Percentiles rank a stretch among this genome's conserved stretches.
These are phyloP conservation scores for Graphium colonna DNA, from an alignment of 2,888 invertebrate species.

Conservation along the genomic window DNA sequence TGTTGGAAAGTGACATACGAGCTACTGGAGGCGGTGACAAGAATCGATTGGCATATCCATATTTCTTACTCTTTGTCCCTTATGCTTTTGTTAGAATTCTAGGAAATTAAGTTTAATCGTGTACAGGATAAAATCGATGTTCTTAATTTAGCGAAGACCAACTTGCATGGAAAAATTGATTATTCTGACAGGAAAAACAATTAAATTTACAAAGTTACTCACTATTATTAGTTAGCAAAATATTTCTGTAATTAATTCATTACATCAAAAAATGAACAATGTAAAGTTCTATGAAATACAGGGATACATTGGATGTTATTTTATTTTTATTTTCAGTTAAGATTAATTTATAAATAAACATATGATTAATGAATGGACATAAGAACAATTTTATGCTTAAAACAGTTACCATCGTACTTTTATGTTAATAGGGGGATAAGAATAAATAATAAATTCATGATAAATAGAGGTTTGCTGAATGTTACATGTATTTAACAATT, in stretches of 20 bases:
- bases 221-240: background rate
- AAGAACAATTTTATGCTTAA: background rate
- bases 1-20: conserved; percentile 90
- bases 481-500: conserved; percentile 18
- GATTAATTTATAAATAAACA: background rate
- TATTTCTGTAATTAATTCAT: background rate
- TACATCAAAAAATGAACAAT: background rate
- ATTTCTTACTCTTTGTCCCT: conserved; percentile 45
- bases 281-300: conserved; percentile 10
- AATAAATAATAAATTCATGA: background rate
- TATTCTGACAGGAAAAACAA: background rate
- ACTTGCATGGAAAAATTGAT: too few species aligned
- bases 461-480: background rate
- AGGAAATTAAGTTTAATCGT: conserved; percentile 42
- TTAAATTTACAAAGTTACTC: too few species aligned
- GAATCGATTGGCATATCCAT: conserved; percentile 39
- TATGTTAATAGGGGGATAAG: background rate
- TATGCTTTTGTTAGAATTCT: conserved; percentile 53
- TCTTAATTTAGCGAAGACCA: too few species aligned
- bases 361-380: background rate
- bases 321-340: background rate
- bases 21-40: conserved; percentile 79
- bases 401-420: background rate
- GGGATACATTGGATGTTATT: conserved; percentile 10
- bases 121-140: conserved; percentile 13